phyloP scores from a whole-genome alignment of 2,113 vertebrate genomes.

The Nycticryphes semicollaris region DNA sequence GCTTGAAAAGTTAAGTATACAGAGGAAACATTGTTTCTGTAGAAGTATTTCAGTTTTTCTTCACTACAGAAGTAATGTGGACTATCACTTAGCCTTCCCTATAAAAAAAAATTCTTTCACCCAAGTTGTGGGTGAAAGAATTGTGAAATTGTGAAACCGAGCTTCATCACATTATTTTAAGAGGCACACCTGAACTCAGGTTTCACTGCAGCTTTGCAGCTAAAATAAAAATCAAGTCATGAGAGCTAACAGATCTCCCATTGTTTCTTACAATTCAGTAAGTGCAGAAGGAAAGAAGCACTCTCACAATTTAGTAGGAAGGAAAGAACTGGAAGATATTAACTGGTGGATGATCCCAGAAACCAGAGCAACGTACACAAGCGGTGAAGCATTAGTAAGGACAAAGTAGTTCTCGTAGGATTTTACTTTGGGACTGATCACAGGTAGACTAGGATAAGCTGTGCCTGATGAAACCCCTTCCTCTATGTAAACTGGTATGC shows the following conservation, averaged over 20 bases:
- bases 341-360: neutral
- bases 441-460: neutral
- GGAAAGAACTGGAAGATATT: neutral
- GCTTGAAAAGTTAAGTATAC: neutral
- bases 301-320: neutral
- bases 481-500: neutral
- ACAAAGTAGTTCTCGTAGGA: neutral
- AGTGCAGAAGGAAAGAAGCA: neutral
- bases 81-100: neutral
- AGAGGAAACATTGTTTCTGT: neutral
- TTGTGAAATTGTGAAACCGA: too few species aligned
- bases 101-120: neutral
- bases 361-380: neutral
- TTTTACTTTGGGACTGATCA: neutral
- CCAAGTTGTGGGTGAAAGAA: neutral
- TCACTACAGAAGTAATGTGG: neutral
- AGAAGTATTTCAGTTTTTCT: neutral
- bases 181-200: neutral
- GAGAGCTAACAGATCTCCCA: neutral
- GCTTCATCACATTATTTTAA: neutral
- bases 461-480: accelerated
- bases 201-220: neutral
- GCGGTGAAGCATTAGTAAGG: neutral
- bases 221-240: neutral
- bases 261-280: neutral